phyloP scores from a whole-genome alignment of 2,797 vertebrate genomes.

The Phaenicophaeus curvirostris region DNA sequence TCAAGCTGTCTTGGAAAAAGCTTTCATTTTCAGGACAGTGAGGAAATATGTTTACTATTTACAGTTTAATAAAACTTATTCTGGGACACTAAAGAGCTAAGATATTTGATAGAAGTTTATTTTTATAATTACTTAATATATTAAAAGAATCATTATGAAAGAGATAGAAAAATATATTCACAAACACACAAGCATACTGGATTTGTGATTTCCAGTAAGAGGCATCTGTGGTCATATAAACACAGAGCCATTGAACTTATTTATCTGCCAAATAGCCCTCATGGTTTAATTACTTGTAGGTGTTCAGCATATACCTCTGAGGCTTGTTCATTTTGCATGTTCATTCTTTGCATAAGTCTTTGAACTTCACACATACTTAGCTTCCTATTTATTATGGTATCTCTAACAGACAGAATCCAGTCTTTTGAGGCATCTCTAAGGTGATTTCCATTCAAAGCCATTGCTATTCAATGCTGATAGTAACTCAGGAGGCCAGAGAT shows the following conservation, averaged over 20 bases:
- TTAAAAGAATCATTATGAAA: not conserved
- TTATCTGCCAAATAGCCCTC: not conserved
- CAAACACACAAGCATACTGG: not conserved
- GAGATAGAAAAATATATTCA: not conserved
- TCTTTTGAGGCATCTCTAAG: not conserved
- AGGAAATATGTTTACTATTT: not conserved
- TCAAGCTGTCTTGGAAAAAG: not conserved
- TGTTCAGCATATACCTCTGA: not conserved
- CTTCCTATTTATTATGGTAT: not conserved
- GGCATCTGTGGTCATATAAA: not conserved
- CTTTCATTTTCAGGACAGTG: not conserved
- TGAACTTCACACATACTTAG: not conserved
- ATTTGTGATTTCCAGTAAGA: not conserved
- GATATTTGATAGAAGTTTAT: not conserved
- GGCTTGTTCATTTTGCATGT: not conserved
- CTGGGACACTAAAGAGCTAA: not conserved
- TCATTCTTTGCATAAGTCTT: not conserved
- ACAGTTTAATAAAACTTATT: not conserved
- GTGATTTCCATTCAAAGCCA: not conserved
- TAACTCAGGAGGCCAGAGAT: constrained; percentile 9
- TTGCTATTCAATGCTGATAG: not conserved
- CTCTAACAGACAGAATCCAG: not conserved
- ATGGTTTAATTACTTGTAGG: not conserved
- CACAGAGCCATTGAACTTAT: not conserved
- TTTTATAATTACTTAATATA: not conserved